Evolutionary conservation across 2,888 invertebrate genomes (phyloP).

Genomic region (Eutolmus rufibarbis): DNA sequence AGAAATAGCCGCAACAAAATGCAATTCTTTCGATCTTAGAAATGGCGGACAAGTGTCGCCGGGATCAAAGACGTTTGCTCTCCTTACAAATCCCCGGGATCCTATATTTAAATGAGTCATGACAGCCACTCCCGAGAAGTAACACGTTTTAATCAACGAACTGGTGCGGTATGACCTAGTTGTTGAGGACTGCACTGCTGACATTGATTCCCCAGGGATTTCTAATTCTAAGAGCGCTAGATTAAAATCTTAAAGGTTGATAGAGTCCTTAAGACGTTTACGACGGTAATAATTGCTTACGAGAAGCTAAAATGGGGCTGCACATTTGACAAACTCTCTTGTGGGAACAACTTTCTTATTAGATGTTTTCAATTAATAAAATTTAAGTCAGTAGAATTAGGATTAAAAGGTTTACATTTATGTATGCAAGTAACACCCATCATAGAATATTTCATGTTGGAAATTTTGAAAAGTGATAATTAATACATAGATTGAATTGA

Average conservation of each 20-base stretch:
- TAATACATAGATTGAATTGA: no score
- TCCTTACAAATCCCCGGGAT: background rate
- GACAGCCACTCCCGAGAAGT: background rate
- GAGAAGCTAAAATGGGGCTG: no score
- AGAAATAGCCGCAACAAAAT: background rate
- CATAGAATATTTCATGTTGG: no score
- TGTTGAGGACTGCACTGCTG: background rate
- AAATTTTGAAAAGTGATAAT: no score
- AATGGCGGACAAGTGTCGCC: background rate
- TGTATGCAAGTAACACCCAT: no score
- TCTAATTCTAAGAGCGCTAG: background rate
- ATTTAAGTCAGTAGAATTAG: no score
- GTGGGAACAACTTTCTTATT: no score
- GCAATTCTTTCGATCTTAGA: background rate
- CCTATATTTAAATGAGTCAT: background rate
- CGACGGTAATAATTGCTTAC: no score
- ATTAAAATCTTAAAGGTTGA: background rate
- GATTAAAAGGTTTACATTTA: no score
- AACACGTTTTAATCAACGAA: background rate
- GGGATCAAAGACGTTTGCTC: background rate
- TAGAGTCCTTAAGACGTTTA: no score
- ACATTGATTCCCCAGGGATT: background rate
- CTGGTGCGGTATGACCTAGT: background rate
- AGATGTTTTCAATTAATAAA: no score
- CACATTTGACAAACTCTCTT: no score